Base-by-base conservation (phyloP, 2,113 vertebrate species). In the Lampris megalopsis region DNA sequence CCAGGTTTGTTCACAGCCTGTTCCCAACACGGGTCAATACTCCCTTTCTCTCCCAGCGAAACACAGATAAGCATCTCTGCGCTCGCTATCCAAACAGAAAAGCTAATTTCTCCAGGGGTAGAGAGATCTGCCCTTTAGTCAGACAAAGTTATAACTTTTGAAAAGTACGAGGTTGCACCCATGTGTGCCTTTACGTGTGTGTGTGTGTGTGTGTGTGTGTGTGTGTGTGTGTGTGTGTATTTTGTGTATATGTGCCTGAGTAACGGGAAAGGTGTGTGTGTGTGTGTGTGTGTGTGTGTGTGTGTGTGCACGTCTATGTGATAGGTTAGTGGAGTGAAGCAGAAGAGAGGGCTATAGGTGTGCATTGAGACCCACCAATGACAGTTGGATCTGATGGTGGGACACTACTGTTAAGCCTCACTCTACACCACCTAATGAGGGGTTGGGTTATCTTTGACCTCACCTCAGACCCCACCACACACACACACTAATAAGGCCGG, bases 381-480 rank as follows among this genome's bases (percentile, higher is more conserved):
- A 78, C 5, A 50, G 64, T 71, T 53, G 5, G 58, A 86, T 78
- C 89, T 60, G 75, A 77, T 57, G 62, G 56, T 63, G 74, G 80
- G 89, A 90, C 85, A 84, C 40, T 70, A 81, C 82, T 48, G 5
- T 71, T 6, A 43, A 81, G 86, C 58, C 75, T 95, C 94, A 92
- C 90, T 95, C 94, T 59, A 86, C 94, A 94, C 93, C 90, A 93
- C 73, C 77, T 94, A 94, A 94, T 95, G 93, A 94, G 88, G 74
- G 80, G 83, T 80, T 81, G 83, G 75, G 77, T 82, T 87, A 80
- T 88, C 86, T 88, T 81, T 92, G 89, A 88, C 90, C 89, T 69
- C 47, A 84, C 68, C 36, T 65, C 70, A 82, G 61, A 67, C 82
- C 60, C 42, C 59, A 24, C 60, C 9, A 64, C 66, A 71, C 70